phyloP scores from a whole-genome alignment of 1,140 invertebrate species.

The Cotesia typhae region DNA sequence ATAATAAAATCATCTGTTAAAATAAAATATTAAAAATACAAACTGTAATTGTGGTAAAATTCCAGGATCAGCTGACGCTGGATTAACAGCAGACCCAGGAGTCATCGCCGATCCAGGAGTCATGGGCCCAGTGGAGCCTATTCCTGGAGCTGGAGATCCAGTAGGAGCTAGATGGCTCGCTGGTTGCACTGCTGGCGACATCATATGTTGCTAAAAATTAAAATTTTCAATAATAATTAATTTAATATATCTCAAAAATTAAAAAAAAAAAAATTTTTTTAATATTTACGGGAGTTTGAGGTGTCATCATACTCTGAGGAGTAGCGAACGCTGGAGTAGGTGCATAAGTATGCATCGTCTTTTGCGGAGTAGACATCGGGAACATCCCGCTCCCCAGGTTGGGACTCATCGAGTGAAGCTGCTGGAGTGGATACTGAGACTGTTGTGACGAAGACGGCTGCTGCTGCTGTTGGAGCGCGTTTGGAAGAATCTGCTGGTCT shows the following conservation, averaged over 20 bases:
- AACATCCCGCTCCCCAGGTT: conserved; percentile 63
- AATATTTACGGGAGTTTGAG: conserved; percentile 81
- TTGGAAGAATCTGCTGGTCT: conserved; percentile 85
- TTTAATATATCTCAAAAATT: no score
- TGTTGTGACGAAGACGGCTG: conserved; percentile 63
- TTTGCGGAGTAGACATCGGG: conserved; percentile 71
- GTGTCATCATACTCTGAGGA: conserved; percentile 82
- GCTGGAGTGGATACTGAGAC: conserved; percentile 64
- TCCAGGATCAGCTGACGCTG: conserved; percentile 91
- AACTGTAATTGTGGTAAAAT: conserved; percentile 95
- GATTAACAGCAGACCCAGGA: conserved; percentile 78
- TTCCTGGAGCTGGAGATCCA: no score
- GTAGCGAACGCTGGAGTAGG: conserved; percentile 73
- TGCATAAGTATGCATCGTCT: conserved; percentile 76
- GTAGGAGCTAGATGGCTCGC: conserved; percentile 67
- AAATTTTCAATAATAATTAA: no score
- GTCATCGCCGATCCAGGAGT: conserved; percentile 83
- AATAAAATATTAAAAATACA: conserved; percentile 57
- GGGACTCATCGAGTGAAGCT: conserved; percentile 70
- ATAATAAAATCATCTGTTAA: no score
- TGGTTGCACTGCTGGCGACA: conserved; percentile 81
- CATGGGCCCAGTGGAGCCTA: conserved; percentile 73
- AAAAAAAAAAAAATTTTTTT: neutral
- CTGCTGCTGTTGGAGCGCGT: conserved; percentile 80
- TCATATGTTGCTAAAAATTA: conserved; percentile 77